Evolutionary conservation across 1,140 invertebrate genomes (phyloP), one percentile per base, ranked within the genome.

Genomic region (Lethrus apterus): DNA sequence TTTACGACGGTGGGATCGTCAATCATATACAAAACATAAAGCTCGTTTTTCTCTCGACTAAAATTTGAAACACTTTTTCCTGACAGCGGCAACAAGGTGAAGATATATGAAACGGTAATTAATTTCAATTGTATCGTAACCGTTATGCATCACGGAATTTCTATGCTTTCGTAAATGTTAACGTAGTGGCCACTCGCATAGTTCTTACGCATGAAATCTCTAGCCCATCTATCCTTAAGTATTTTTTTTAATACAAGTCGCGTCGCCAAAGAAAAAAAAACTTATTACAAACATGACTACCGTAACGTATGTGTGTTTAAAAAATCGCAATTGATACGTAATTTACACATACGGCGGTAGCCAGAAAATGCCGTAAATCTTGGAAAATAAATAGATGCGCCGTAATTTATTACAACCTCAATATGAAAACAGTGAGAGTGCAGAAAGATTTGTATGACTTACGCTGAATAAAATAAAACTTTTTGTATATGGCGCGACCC

Each of bases 31-130:
- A n/a, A n/a, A n/a, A n/a, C n/a, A n/a, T n/a, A n/a, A n/a, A n/a
- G n/a, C n/a, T n/a, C n/a, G n/a, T n/a, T n/a, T n/a, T n/a, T n/a
- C n/a, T n/a, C n/a, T n/a, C n/a, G n/a, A n/a, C n/a, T n/a, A n/a
- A n/a, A n/a, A n/a, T n/a, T n/a, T n/a, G n/a, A n/a, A n/a, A n/a
- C n/a, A n/a, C n/a, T n/a, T n/a, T n/a, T n/a, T n/a, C n/a, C 21
- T 46, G 52, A 54, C 52, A 50, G 36, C 30, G 30, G 11, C 19
- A 47, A 51, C 52, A 46, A 50, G 48, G 44, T 49, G 40, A 48
- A 52, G 50, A 55, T 52, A 52, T 45, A 55, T 55, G 52, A 55
- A 48, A 48, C 42, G 38, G 46, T 34, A 55, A 55, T 55, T 55
- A 55, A 51, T 52, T 46, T 48, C 50, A 52, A 50, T 52, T 52